Evolutionary conservation across 2,888 invertebrate genomes (phyloP), one percentile per base, ranked within the genome.

Genomic region (Alentia gelatinosa): DNA sequence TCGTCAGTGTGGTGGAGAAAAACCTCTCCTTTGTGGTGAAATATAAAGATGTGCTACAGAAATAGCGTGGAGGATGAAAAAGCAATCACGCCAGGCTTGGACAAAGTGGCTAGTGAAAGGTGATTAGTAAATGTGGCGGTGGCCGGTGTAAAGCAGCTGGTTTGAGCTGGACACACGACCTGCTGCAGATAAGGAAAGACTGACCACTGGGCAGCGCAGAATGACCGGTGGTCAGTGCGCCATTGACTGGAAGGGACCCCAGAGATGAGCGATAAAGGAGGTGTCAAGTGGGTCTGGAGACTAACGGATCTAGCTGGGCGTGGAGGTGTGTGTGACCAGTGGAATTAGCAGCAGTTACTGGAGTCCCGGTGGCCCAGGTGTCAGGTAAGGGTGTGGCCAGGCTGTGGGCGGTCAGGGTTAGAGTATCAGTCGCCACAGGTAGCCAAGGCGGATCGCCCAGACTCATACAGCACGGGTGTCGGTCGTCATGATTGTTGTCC

Each of bases 91-190:
- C 26, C 68, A 68, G 26, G 68, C 30, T 26, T 37, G 35, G 35
- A 35, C 39, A 79, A 79, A 79, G 35, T 79, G 79, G 39, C 79
- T 9, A 79, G 79, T 79, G 79, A 79, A 79, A 79, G 39, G 79
- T 79, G 39, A 79, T 79, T 79, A 79, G 79, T 19, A 30, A 79
- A 79, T 9, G 79, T 79, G 37, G 37, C 9, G 79, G 7, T 39
- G 39, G n/a, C 79, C 79, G 39, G 19, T n/a, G 79, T 9, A 79
- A 79, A 50, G 86, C 86, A 86, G 86, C 86, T 86, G 86, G 86
- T 19, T 9, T 9, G 15, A 19, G 47, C 30, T n/a, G 86, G 86
- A 86, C 86, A 86, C 86, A 86, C 86, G 86, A 86, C 47, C 86
- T 26, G 86, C 19, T 19, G 47, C 23, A 30, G 86, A 86, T 86